phyloP scores from a whole-genome alignment of 2,113 vertebrate genomes.

The Mesoclemmys tuberculata region DNA sequence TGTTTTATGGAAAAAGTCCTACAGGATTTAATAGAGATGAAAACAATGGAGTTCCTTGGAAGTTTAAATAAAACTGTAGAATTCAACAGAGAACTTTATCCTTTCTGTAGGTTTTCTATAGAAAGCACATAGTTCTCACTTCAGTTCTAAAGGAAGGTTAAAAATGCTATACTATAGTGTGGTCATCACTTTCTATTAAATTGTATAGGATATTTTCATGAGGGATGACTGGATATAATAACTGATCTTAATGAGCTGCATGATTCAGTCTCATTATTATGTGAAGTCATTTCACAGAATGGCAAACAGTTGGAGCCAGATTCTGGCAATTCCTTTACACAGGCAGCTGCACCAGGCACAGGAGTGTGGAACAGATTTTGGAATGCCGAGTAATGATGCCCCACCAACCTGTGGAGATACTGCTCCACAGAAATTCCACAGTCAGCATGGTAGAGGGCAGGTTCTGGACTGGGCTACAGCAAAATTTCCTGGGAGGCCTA shows the following conservation, averaged over 20 bases:
- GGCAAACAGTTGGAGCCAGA: neutral
- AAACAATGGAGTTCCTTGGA: neutral
- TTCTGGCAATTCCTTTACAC: neutral
- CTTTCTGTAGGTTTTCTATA: neutral
- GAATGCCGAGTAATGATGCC: neutral
- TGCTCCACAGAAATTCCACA: neutral
- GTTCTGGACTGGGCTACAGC: neutral
- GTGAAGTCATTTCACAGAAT: too few relatives aligned
- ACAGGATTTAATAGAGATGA: neutral
- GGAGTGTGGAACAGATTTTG: neutral
- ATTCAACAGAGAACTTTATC: neutral
- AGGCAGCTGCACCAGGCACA: fast-evolving
- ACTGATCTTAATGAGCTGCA: neutral
- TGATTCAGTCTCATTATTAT: neutral
- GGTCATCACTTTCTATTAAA: too few relatives aligned
- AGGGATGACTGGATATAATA: neutral
- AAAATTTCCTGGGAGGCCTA: neutral
- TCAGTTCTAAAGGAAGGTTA: neutral
- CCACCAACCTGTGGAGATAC: neutral
- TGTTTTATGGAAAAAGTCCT: neutral
- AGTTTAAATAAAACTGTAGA: neutral
- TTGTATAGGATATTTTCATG: neutral
- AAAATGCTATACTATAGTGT: too few relatives aligned
- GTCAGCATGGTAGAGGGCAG: neutral
- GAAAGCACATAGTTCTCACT: neutral